These are phyloP conservation scores for Cardiocondyla obscurior DNA, from an alignment of 1,140 invertebrate species.

Conservation along the genomic window DNA sequence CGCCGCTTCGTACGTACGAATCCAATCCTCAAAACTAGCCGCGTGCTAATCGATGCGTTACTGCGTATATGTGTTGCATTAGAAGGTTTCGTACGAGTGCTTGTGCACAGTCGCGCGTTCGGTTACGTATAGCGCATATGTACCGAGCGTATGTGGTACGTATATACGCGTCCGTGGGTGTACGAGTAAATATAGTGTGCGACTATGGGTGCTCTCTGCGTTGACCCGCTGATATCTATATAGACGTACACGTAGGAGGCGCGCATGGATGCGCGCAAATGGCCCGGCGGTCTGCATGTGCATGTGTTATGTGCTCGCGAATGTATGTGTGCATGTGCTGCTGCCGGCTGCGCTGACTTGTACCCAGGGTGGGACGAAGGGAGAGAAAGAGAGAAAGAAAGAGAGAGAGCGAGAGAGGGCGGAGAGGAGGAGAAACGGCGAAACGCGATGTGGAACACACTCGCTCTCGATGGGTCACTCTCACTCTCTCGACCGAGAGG, in stretches of 20 bases:
- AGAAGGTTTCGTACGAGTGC: not conserved
- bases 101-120: slow-evolving; percentile 20
- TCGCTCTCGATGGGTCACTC: slow-evolving; percentile 83
- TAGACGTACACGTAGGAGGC: slow-evolving; percentile 52
- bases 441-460: slow-evolving; percentile 79
- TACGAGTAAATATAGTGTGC: not conserved
- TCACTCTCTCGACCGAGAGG: slow-evolving; percentile 82
- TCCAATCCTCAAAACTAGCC: slow-evolving; percentile 46
- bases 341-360: slow-evolving; percentile 66
- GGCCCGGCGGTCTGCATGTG: slow-evolving; percentile 57
- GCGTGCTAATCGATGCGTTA: slow-evolving; percentile 18
- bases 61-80: not conserved
- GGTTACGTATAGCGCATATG: not conserved
- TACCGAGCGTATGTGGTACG: not conserved
- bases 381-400: too few species aligned
- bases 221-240: slow-evolving; percentile 47
- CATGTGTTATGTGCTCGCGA: slow-evolving; percentile 7
- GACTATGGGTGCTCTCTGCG: slow-evolving; percentile 28
- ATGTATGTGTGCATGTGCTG: slow-evolving; percentile 31
- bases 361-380: slow-evolving; percentile 13
- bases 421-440: slow-evolving; percentile 1
- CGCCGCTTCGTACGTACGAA: not conserved
- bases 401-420: not conserved
- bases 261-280: slow-evolving; percentile 72
- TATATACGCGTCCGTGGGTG: not conserved